phyloP scores from a whole-genome alignment of 2,888 invertebrate species.

The Noctua janthe region DNA sequence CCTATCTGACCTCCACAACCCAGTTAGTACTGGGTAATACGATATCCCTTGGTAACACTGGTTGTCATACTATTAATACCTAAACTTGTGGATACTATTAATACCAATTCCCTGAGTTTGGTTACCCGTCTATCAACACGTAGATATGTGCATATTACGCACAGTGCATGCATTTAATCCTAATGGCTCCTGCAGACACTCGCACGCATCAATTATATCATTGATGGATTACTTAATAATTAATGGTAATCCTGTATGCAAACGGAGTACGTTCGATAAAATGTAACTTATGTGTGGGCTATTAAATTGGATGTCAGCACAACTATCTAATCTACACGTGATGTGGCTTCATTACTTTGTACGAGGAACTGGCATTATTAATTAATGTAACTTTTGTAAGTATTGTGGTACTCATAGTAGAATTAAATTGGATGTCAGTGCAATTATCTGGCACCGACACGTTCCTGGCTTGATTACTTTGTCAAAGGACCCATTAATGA shows the following conservation, averaged over 20 bases:
- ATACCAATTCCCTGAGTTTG: not conserved
- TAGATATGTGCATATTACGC: not conserved
- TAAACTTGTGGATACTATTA: too few species aligned
- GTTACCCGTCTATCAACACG: not conserved
- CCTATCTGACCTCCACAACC: too few species aligned
- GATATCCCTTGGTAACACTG: too few species aligned
- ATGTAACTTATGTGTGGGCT: not conserved
- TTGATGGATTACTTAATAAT: slow-evolving; percentile 50
- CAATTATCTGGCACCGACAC: not conserved
- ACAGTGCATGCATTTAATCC: slow-evolving; percentile 29
- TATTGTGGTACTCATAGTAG: not conserved
- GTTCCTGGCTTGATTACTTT: not conserved
- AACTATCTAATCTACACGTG: not conserved
- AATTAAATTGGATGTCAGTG: slow-evolving; percentile 4
- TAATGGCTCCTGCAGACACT: slow-evolving; percentile 34
- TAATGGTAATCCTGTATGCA: slow-evolving; percentile 35
- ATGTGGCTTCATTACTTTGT: not conserved
- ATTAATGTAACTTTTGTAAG: not conserved
- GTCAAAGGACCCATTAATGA: not conserved
- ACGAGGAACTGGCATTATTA: not conserved
- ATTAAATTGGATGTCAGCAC: slow-evolving; percentile 6
- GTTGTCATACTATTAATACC: too few species aligned
- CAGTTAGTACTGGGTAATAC: too few species aligned
- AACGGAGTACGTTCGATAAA: not conserved
- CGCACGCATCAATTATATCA: slow-evolving; percentile 29